Base-by-base conservation (phyloP, 37 sponge, comb jelly and placozoan genomes). In the Cladorhizidae sp. region DNA sequence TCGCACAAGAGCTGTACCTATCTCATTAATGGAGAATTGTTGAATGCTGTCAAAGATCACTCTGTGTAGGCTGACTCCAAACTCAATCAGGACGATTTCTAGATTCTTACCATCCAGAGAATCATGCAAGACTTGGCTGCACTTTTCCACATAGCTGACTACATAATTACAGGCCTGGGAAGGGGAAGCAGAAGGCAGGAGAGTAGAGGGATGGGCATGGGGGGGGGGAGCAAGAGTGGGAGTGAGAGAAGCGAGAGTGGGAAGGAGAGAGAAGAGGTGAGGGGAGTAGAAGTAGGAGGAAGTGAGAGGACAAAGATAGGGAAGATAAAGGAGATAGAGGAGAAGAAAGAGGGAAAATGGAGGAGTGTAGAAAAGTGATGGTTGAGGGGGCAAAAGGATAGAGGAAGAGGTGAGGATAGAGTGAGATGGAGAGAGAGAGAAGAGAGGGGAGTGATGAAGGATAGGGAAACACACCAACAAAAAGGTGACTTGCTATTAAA, bases 91-190 rank as follows among this genome's bases (percentile, higher is more conserved):
- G 20, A 88, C 86, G 0, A 71, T 78, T 31, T 83, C 83, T 45
- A 74, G 56, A 61, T 96, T 96, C 75, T 88, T 94, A 12, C 97
- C 97, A 82, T 96, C 97, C 69, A 96, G 41, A 22, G 87, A 89
- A 23, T 68, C 55, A 20, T 72, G 43, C 33, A 96, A 37, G 37
- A 77, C 75, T 35, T 57, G n/a, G 32, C 70, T 39, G 40, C 87
- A 90, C 28, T 67, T 39, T 26, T 52, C 11, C 0, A 94, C 49
- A 80, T 88, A 93, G 26, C 64, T 45, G 26, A 85, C 85, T 0
- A 76, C 86, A 8, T 74, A 37, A 29, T 21, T 67, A 67, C 97
- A 96, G 5, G 92, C 92, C 92, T 93, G 80, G 15, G 80, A 45
- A 45, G 5, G 52, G 49, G 56, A 9, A 32, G 25, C 0, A 35